Evolutionary conservation across 2,888 invertebrate genomes (phyloP), one percentile per base, ranked within the genome.

Genomic region (Gortyna flavago): DNA sequence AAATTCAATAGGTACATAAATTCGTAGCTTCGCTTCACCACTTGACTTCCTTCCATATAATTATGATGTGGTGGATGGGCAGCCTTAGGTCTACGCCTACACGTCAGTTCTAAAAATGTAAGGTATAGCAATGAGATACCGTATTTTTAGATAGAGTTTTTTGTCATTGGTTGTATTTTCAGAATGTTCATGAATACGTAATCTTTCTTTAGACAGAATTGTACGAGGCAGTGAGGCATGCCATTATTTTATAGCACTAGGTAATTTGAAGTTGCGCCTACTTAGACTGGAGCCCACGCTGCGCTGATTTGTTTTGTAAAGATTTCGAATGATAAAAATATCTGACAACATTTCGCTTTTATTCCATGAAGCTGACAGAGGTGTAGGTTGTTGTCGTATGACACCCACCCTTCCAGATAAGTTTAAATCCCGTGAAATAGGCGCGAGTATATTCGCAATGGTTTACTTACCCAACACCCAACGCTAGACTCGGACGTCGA

Each of bases 51-150:
- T n/a, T 16, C 9, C n/a, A n/a, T 13, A 3, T 6, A 13, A 6
- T n/a, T n/a, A n/a, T 35, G 51, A 25, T 57, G 16, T n/a, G 18
- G 29, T 77, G 73, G 32, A 35, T 13, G 35, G 54, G 64, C 72
- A 83, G 61, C 35, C 54, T 41, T 75, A 80, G n/a, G n/a, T n/a
- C n/a, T 59, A 69, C 70, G 65, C 80, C 80, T 79, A 86, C 83
- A 70, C 57, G 41, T 64, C 66, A 59, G 21, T 80, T 75, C 65
- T 76, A 57, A 65, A 66, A 77, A 67, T 25, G 79, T 77, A 79
- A 68, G 67, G 70, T 64, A 67, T 35, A 62, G 38, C 13, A 61
- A n/a, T 51, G 35, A 72, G 51, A 65, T 62, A 29, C 29, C 57
- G 21, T 83, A 82, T 85, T 69, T 69, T 65, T 29, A 8, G 9